phyloP scores from a whole-genome alignment of 2,888 invertebrate genomes.

The Leptarthrus brevirostris region DNA sequence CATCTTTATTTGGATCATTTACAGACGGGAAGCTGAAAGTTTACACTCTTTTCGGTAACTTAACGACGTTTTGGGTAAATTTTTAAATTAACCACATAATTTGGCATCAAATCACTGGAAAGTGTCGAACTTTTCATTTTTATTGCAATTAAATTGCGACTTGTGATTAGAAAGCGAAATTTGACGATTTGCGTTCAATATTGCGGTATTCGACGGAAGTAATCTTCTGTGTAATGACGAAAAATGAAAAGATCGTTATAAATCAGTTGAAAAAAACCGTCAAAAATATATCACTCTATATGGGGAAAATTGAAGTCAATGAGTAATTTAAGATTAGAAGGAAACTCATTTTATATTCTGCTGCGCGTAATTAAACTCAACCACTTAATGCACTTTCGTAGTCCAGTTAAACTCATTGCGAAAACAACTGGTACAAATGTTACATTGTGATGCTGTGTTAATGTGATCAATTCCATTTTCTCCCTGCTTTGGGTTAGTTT shows the following conservation, averaged over 20 bases:
- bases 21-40: no score
- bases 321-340: neutral
- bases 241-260: neutral
- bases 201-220: neutral
- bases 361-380: slow-evolving; percentile 4
- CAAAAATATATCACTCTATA: neutral
- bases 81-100: neutral
- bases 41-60: neutral
- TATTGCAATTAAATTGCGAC: no score
- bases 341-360: slow-evolving; percentile 31
- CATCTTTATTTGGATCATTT: neutral
- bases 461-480: slow-evolving; percentile 23
- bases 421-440: slow-evolving; percentile 3
- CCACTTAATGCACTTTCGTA: slow-evolving; percentile 23
- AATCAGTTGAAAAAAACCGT: neutral
- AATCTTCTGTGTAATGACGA: neutral
- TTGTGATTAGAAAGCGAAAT: neutral
- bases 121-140: neutral
- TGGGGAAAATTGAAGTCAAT: neutral
- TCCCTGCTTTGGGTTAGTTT: neutral
- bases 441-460: slow-evolving; percentile 8
- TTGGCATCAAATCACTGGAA: neutral
- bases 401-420: neutral
- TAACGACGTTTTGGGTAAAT: neutral
- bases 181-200: neutral